Evolutionary conservation across 92 coral and sea anemone genomes (phyloP).

Genomic region (Porites evermanni): DNA sequence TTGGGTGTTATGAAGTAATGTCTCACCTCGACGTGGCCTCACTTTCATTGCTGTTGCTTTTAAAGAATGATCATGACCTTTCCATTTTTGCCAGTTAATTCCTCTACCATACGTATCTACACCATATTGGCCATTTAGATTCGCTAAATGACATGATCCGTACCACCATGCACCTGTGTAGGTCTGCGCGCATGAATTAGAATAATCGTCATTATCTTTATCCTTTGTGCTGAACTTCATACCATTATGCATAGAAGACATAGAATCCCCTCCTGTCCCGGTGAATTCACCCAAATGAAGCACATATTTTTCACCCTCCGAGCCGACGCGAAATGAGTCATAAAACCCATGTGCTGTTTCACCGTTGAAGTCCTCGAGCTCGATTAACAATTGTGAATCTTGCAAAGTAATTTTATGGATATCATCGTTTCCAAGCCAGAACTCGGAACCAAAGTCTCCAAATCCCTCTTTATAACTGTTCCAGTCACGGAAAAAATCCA

Average conservation of each 20-base stretch:
- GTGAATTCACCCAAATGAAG: slow-evolving; percentile 28
- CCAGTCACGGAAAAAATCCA: slow-evolving; percentile 60
- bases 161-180: slow-evolving; percentile 78
- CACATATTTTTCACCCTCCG: slow-evolving; percentile 18
- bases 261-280: slow-evolving; percentile 66
- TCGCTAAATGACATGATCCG: slow-evolving; percentile 22
- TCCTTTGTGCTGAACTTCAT: slow-evolving; percentile 58
- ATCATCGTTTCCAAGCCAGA: slow-evolving; percentile 76
- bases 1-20: neutral
- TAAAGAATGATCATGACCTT: neutral
- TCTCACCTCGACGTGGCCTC: slow-evolving; percentile 36
- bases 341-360: slow-evolving; percentile 49
- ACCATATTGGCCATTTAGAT: slow-evolving; percentile 62
- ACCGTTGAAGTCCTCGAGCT: slow-evolving; percentile 34
- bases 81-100: slow-evolving; percentile 41
- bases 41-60: slow-evolving; percentile 56
- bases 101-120: neutral
- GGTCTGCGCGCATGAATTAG: neutral
- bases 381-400: slow-evolving; percentile 45
- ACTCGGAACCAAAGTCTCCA: slow-evolving; percentile 62
- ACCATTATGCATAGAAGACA: slow-evolving; percentile 26
- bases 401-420: slow-evolving; percentile 44
- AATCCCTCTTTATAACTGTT: slow-evolving; percentile 61
- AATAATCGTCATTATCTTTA: slow-evolving; percentile 34
- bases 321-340: slow-evolving; percentile 37